Percentiles rank a stretch among this genome's conserved stretches.
These are phyloP conservation scores for Adoxophyes honmai DNA, from an alignment of 1,140 invertebrate genomes.

Conservation along the genomic window DNA sequence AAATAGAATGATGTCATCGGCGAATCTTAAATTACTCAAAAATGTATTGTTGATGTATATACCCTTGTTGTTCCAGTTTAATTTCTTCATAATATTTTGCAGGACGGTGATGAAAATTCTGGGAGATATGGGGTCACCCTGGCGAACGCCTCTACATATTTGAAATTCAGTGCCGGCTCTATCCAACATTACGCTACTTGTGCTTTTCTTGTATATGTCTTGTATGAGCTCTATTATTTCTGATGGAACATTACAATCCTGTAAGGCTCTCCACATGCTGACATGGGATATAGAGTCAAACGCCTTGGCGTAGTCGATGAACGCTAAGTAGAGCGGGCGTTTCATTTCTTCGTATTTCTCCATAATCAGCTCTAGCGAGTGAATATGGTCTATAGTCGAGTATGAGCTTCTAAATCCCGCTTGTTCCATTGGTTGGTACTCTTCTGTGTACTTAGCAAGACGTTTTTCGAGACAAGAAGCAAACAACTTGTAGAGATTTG, in stretches of 20 bases:
- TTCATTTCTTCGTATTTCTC: constrained; percentile 18
- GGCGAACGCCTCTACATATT: neutral
- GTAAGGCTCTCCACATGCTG: constrained; percentile 1
- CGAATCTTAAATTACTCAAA: neutral
- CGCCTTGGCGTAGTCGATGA: constrained; percentile 18
- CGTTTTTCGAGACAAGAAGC: constrained; percentile 7
- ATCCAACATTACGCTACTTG: neutral
- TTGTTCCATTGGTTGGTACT: constrained; percentile 19
- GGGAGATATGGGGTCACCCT: neutral
- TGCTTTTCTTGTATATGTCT: neutral
- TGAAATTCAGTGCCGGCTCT: neutral
- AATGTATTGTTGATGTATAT: neutral
- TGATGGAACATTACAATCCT: neutral
- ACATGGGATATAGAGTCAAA: constrained; percentile 16
- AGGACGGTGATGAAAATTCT: neutral
- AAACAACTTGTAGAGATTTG: constrained; percentile 17
- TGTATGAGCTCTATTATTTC: constrained; percentile 1
- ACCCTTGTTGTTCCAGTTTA: no score
- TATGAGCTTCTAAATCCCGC: constrained; percentile 15
- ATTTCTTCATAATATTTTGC: neutral
- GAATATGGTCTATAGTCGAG: constrained; percentile 18
- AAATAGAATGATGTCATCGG: neutral
- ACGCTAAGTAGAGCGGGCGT: neutral
- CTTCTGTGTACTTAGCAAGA: constrained; percentile 7
- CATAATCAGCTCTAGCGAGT: constrained; percentile 16